Evolutionary conservation across 2,113 vertebrate genomes (phyloP).

Genomic region (Indicator maculatus): DNA sequence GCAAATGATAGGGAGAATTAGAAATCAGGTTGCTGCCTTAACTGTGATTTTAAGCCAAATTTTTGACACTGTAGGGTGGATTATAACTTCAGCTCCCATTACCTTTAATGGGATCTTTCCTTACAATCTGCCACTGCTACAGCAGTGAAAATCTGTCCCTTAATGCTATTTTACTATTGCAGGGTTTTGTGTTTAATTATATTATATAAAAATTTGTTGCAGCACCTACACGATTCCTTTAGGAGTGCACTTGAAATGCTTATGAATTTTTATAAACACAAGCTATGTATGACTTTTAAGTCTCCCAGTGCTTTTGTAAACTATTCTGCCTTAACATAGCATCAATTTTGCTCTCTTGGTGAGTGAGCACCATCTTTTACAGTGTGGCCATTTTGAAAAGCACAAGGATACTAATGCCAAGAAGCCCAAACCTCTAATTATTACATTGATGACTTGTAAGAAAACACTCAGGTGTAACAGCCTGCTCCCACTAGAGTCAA

Average conservation of each 20-base stretch:
- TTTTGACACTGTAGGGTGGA: constrained; percentile 9
- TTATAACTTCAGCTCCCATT: constrained; percentile 53
- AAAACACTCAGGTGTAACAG: neutral
- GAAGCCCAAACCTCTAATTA: neutral
- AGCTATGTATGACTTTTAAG: neutral
- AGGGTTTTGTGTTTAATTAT: constrained; percentile 53
- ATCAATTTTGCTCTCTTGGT: neutral
- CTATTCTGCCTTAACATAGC: neutral
- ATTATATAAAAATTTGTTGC: constrained; percentile 47
- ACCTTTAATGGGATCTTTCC: constrained; percentile 40
- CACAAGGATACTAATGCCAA: neutral
- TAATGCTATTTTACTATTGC: constrained; percentile 47
- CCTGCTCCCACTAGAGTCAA: neutral
- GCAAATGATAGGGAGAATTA: neutral
- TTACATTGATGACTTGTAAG: neutral
- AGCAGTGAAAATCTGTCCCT: constrained; percentile 31
- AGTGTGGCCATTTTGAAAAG: constrained; percentile 12
- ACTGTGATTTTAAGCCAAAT: constrained; percentile 13
- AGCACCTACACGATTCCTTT: neutral
- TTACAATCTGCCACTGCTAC: constrained; percentile 36
- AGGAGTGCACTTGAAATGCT: constrained; percentile 1
- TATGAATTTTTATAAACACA: constrained; percentile 49
- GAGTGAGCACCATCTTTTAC: neutral
- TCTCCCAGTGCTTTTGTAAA: constrained; percentile 2
- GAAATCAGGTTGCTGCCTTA: constrained; percentile 13